A percentile compares a stretch with the other conserved stretches of the same genome.
These are phyloP conservation scores for Sesia apiformis DNA, from an alignment of 2,888 invertebrate species.

Conservation along the genomic window DNA sequence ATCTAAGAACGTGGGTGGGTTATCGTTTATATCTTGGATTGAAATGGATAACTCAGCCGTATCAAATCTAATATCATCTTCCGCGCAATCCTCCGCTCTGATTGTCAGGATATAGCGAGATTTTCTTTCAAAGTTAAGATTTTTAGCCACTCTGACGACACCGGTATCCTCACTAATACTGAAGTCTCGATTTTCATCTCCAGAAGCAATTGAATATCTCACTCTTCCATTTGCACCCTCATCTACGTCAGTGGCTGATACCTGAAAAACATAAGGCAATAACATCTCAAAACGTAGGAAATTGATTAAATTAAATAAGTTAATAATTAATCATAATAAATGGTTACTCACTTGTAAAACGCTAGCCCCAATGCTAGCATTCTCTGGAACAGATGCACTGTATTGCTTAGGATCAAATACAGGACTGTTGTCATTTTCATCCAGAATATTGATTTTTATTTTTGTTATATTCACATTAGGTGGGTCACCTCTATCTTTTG, in stretches of 20 bases:
- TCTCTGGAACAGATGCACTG: conserved; percentile 92
- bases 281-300: conserved; percentile 1
- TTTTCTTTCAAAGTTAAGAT: conserved; percentile 93
- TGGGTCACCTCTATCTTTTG: conserved; percentile 91
- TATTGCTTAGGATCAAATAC: conserved; percentile 92
- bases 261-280: conserved; percentile 56
- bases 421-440: conserved; percentile 93
- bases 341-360: conserved; percentile 82
- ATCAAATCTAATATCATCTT: conserved; percentile 81
- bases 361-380: conserved; percentile 94
- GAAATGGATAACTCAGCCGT: conserved; percentile 87
- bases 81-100: conserved; percentile 90
- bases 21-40: conserved; percentile 94
- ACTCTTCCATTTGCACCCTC: conserved; percentile 93
- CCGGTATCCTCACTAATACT: conserved; percentile 94
- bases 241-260: conserved; percentile 91
- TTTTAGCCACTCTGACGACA: conserved; percentile 91
- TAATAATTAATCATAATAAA: no score
- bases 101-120: conserved; percentile 88
- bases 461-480: conserved; percentile 80
- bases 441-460: conserved; percentile 83
- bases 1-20: conserved; percentile 92
- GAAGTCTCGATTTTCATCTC: conserved; percentile 93
- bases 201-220: conserved; percentile 90
- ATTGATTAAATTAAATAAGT: neutral